Evolutionary conservation across 2,888 invertebrate species (phyloP), one percentile per base, ranked within the genome.

Genomic region (Biston stratarius): DNA sequence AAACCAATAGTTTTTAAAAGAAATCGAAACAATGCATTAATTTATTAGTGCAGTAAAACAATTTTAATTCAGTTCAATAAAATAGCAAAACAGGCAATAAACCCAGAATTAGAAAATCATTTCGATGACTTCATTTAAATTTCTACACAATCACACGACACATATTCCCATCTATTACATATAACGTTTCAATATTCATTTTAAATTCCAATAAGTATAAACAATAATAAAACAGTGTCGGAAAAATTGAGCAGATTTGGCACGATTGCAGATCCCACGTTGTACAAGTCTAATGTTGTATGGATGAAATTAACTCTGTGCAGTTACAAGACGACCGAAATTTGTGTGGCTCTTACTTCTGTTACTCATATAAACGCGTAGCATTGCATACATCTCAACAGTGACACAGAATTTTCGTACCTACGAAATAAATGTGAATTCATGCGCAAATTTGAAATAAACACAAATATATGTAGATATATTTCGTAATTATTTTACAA

Each of bases 191-290:
- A 82, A 80, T 81, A 79, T 79, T 72, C 73, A 73, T 74, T 75
- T 74, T 77, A 79, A 81, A 78, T 68, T 69, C 24, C 74, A 74
- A 78, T 75, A 77, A 61, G 55, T 68, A 75, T 77, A 83, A 86
- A 87, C 73, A 70, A 83, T 79, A 72, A 75, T 75, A 78, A 77
- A 77, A 81, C 76, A 75, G 73, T 77, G 79, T 83, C 56, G 80
- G 82, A 83, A 80, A 89, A 86, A 87, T 91, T 92, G 91, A 92
- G 91, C 91, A 91, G 80, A 83, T 85, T 88, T 90, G 90, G 87
- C 89, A 89, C 85, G 81, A 84, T 78, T 83, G 78, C 76, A 83
- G 81, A 86, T 83, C 77, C 74, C 75, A 79, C 71, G 70, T 67
- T 60, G 58, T 75, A 73, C 69, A 74, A 73, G 74, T 75, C 64